These are phyloP conservation scores for Otus scops DNA, from an alignment of 2,797 vertebrate species.

Conservation along the genomic window DNA sequence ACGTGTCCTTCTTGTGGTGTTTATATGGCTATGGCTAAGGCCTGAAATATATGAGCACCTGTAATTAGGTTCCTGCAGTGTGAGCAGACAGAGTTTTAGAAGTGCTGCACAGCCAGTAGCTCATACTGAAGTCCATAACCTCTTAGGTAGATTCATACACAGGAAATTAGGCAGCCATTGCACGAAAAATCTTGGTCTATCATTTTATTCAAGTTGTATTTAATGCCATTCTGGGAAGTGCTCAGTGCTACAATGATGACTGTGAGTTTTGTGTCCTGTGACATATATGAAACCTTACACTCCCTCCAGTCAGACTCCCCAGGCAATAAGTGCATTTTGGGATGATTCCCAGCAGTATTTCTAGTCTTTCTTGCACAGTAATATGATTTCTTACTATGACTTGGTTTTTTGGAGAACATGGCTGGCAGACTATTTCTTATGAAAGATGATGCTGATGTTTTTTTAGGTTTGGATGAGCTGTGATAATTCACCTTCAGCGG, in stretches of 20 bases:
- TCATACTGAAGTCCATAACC: background rate
- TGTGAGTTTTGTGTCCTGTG: background rate
- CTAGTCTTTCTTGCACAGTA: background rate
- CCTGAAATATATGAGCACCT: background rate
- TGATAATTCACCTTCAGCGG: background rate
- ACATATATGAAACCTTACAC: background rate
- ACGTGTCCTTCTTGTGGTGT: background rate
- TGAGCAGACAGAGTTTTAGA: background rate
- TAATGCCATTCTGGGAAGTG: background rate
- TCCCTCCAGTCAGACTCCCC: background rate
- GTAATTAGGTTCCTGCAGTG: background rate
- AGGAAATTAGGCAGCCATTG: background rate
- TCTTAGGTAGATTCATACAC: background rate
- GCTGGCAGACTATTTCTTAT: background rate
- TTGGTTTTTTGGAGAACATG: background rate
- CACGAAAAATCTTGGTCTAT: background rate
- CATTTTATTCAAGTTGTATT: background rate
- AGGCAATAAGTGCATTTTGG: fast-evolving
- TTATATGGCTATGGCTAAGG: background rate
- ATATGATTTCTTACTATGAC: background rate
- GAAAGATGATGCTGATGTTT: background rate
- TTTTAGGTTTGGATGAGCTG: background rate
- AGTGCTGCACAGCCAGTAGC: background rate
- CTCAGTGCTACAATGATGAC: background rate
- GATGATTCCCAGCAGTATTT: background rate